Conservation (phyloP, 2,113 vertebrate genomes). For the Pteropus alecto region DNA sequence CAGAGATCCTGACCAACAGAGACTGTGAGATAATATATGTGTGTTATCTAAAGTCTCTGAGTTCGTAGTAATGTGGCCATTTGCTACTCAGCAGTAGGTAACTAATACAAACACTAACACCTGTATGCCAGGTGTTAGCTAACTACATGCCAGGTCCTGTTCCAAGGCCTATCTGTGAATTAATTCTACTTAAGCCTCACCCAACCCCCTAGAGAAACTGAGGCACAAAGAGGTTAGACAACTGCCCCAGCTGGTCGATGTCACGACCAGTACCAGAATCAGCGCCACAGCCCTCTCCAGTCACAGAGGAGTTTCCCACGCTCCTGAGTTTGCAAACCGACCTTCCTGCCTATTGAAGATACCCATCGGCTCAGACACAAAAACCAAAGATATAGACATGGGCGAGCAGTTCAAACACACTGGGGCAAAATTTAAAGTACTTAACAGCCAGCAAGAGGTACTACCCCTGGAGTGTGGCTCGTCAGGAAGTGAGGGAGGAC, state of each 20-base stretch:
- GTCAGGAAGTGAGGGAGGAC: neutral
- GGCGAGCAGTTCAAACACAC: neutral
- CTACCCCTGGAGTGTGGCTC: rapidly evolving
- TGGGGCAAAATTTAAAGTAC: neutral
- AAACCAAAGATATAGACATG: neutral
- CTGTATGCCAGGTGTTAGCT: too few relatives aligned
- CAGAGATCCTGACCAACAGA: neutral
- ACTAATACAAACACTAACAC: neutral
- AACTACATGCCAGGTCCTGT: too few relatives aligned
- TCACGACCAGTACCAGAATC: neutral
- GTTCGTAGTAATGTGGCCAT: neutral
- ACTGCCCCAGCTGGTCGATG: neutral
- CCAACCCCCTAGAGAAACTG: neutral
- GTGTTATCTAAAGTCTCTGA: neutral
- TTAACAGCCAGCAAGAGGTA: neutral
- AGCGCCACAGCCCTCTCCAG: neutral
- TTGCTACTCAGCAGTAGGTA: neutral
- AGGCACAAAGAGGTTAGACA: neutral
- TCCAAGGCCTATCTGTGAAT: neutral
- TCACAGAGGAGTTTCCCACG: neutral
- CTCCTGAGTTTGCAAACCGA: neutral
- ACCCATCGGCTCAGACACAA: neutral
- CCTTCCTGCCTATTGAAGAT: neutral
- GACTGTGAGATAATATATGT: neutral
- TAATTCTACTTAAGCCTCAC: neutral